Conservation (phyloP, 2,113 vertebrate genomes). For the Petrocephalus zakoni region DNA sequence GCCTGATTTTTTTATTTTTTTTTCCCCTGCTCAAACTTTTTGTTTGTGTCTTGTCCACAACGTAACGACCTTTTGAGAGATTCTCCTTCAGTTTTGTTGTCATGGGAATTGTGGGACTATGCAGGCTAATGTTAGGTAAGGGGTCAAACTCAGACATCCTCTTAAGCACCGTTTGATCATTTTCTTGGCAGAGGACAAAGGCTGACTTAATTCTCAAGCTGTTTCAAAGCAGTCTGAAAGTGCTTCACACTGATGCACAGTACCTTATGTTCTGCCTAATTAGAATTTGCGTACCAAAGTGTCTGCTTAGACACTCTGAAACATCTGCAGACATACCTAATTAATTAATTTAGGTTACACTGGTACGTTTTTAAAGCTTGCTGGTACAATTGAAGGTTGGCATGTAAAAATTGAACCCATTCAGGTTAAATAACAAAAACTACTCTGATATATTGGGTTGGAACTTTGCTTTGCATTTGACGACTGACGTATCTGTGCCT, state of each 20-base stretch:
- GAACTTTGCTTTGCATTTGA: background rate
- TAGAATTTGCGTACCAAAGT: background rate
- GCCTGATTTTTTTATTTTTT: constrained; percentile 28
- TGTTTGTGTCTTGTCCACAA: constrained; percentile 6
- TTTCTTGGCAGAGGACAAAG: constrained; percentile 8
- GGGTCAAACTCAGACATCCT: background rate
- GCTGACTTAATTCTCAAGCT: background rate
- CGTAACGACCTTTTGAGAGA: too few relatives aligned
- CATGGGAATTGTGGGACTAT: background rate
- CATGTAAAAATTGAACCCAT: background rate
- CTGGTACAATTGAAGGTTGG: background rate
- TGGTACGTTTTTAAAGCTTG: background rate
- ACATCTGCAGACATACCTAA: background rate
- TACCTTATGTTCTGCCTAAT: background rate
- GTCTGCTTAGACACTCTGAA: background rate
- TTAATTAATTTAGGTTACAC: background rate
- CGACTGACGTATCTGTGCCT: background rate
- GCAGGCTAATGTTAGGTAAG: background rate
- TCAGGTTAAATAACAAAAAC: background rate
- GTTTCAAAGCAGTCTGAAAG: background rate
- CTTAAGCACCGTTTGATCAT: background rate
- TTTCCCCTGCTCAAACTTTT: constrained; percentile 17
- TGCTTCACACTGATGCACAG: background rate
- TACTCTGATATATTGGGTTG: background rate
- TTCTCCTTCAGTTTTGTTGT: background rate